Conservation (phyloP, 2,888 invertebrate genomes). For the Maniola hyperantus region DNA sequence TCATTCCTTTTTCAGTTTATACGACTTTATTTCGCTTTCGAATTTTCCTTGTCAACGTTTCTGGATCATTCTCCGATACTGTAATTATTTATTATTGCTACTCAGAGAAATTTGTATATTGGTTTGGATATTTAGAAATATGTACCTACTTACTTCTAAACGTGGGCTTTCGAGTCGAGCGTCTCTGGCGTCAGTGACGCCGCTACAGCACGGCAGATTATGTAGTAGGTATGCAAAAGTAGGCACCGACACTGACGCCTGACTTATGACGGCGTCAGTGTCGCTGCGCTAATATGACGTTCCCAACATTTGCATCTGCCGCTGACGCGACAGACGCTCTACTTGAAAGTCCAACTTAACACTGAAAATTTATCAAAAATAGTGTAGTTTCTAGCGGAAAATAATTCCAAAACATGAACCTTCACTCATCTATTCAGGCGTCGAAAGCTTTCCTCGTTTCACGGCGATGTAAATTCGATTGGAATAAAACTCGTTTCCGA, state of each 20-base stretch:
- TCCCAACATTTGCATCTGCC: too few species aligned
- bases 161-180: too few species aligned
- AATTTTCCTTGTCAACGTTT: conserved; percentile 24
- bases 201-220: too few species aligned
- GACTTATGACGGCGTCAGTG: too few species aligned
- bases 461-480: conserved; percentile 70
- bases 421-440: conserved; percentile 36
- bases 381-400: conserved; percentile 18
- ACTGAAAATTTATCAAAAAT: conserved; percentile 12
- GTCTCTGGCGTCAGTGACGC: too few species aligned
- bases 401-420: conserved; percentile 28
- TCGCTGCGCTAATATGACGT: too few species aligned
- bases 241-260: too few species aligned
- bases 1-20: conserved; percentile 49
- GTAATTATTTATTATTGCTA: conserved; percentile 16
- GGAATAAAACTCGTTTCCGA: conserved; percentile 68
- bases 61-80: conserved; percentile 19
- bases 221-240: too few species aligned
- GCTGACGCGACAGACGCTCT: too few species aligned
- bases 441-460: conserved; percentile 51
- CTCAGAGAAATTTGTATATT: background rate
- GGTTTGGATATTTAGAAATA: too few species aligned
- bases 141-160: too few species aligned
- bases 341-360: too few species aligned
- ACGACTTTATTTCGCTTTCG: conserved; percentile 49